Evolutionary conservation across 2,113 vertebrate genomes (phyloP).

Genomic region (Picathartes gymnocephalus): DNA sequence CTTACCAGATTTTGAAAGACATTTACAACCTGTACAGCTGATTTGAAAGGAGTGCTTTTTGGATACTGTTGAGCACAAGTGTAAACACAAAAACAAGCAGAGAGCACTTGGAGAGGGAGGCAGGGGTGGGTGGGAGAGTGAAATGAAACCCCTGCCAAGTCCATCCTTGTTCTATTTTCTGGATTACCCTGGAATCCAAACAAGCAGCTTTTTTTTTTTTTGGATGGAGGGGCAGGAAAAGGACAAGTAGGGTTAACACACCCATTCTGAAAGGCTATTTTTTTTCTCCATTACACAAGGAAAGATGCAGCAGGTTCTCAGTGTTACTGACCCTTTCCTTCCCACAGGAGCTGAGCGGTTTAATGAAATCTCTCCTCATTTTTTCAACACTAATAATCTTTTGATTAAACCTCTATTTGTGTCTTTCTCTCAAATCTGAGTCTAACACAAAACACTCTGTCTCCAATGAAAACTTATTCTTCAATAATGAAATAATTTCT

Average conservation of each 20-base stretch:
- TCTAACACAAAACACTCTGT: neutral
- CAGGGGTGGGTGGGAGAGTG: neutral
- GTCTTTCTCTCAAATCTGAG: neutral
- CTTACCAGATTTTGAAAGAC: neutral
- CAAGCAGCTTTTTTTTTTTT: neutral
- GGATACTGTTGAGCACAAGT: neutral
- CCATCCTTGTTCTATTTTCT: neutral
- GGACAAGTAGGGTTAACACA: neutral
- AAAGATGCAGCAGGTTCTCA: neutral
- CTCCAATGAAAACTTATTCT: neutral
- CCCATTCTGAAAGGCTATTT: neutral
- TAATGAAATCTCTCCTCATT: neutral
- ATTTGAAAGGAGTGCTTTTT: neutral
- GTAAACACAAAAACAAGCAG: neutral
- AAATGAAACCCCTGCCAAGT: neutral
- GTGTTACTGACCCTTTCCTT: neutral
- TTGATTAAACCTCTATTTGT: neutral
- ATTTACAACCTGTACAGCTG: neutral
- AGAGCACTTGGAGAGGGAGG: fast-evolving
- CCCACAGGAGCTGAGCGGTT: neutral
- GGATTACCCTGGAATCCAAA: neutral
- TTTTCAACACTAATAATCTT: neutral
- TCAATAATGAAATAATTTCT: neutral
- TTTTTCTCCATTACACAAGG: neutral
- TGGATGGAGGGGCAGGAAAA: neutral